Evolutionary conservation across 1,140 invertebrate genomes (phyloP), one percentile per base, ranked within the genome.

Genomic region (Drosophila ohnishii): DNA sequence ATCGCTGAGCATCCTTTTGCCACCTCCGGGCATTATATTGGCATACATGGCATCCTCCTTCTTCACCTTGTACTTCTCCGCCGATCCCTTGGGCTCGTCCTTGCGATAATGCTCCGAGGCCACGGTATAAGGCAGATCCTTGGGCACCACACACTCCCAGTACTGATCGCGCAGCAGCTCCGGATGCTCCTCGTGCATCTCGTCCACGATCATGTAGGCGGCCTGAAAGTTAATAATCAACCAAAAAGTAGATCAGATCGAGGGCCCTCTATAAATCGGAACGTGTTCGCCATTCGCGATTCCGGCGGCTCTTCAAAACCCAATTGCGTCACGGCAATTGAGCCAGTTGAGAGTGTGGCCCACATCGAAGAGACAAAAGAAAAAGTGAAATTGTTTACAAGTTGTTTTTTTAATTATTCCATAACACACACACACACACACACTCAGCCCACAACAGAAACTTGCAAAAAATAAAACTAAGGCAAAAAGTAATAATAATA

Each of bases 111-210:
- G 95, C 80, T 97, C 96, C 6, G 96, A 96, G 0, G 96, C 96
- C 1, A 97, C 94, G 0, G 96, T 97, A 74, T 97, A 97, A 1
- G 97, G 97, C 71, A 98, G 91, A 83, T 97, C 96, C 90, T 95
- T 95, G 1, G 97, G 97, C 32, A 98, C 95, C 45, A 97, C 96
- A 75, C 97, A 96, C 80, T 97, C 96, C 97, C 97, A 98, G 85
- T 97, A 97, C 81, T 97, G 96, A 90, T 97, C 96, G 69, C 96
- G 96, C 6, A 97, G 91, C n/a, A 97, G 92, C 90, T 97, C 96
- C 5, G 96, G 96, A 90, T 97, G 96, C 90, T 97, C 96, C 82
- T 97, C 96, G 91, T 97, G 96, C 96, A 97, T 97, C 91, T 97
- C 96, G 82, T 97, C 96, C 1, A 97, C 96, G 63, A 97, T 97